Evolutionary conservation across 1,140 invertebrate genomes (phyloP).

Genomic region (Psilanteris sp.): DNA sequence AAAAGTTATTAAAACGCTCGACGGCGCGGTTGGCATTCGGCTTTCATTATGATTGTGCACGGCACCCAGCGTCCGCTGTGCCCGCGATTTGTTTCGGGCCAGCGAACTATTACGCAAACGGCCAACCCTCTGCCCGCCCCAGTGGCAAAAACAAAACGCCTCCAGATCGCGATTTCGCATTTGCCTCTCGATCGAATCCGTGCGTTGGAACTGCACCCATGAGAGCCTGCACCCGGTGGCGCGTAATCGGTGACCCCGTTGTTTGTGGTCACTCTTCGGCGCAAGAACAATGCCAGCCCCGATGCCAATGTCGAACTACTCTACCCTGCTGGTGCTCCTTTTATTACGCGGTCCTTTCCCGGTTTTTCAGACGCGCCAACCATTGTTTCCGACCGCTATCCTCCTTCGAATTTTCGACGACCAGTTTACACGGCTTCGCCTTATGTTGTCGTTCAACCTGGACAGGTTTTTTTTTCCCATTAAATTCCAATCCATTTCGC

Average conservation of each 20-base stretch:
- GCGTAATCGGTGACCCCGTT: conserved; percentile 75
- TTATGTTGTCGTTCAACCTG: conserved; percentile 39
- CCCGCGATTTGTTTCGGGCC: conserved; percentile 73
- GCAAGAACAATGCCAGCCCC: conserved; percentile 47
- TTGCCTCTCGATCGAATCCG: conserved; percentile 72
- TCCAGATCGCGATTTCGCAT: conserved; percentile 69
- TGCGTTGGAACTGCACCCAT: conserved; percentile 61
- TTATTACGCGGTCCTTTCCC: conserved; percentile 51
- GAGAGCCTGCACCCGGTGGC: conserved; percentile 68
- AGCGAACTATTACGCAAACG: conserved; percentile 77
- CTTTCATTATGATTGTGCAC: conserved; percentile 37
- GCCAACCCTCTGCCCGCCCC: conserved; percentile 77
- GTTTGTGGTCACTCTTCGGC: conserved; percentile 77
- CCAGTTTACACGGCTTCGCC: conserved; percentile 21
- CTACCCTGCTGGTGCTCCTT: conserved; percentile 44
- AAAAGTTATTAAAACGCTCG: conserved; percentile 32
- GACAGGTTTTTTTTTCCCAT: conserved; percentile 12
- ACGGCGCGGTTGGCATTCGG: conserved; percentile 4
- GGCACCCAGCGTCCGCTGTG: conserved; percentile 31
- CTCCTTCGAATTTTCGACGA: conserved; percentile 21
- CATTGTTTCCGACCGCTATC: conserved; percentile 64
- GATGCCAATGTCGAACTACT: conserved; percentile 56
- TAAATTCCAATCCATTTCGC: no score
- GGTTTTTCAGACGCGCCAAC: conserved; percentile 65
- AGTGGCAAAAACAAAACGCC: conserved; percentile 79